Evolutionary conservation across 2,113 vertebrate species (phyloP).

Genomic region (Hoplias malabaricus): DNA sequence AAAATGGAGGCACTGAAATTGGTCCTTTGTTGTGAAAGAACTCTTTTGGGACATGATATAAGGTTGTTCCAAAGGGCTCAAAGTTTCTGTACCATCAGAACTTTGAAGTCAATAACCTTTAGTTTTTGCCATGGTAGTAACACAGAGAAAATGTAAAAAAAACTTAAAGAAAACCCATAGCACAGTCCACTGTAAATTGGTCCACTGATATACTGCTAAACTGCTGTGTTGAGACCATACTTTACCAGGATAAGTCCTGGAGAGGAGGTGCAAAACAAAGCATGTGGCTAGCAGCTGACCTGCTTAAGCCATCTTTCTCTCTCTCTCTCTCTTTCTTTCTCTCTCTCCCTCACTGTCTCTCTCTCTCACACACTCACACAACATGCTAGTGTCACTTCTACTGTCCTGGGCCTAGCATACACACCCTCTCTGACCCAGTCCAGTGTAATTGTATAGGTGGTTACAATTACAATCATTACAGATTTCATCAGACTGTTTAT

Average conservation of each 20-base stretch:
- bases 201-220: not conserved
- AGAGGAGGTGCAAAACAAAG: constrained; percentile 42
- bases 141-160: too few species aligned
- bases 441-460: constrained; percentile 79
- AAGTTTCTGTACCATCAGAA: too few species aligned
- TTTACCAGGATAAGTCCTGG: constrained; percentile 2
- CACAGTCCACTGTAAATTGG: not conserved
- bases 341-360: constrained; percentile 22
- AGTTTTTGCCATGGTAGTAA: too few species aligned
- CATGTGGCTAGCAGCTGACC: constrained; percentile 99
- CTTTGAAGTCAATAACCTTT: too few species aligned
- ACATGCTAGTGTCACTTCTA: constrained; percentile 37
- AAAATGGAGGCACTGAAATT: constrained; percentile 1
- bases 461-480: constrained; percentile 82
- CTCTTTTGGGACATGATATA: too few species aligned
- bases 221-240: constrained; percentile 65
- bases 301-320: constrained; percentile 71
- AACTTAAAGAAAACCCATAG: not conserved
- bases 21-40: too few species aligned
- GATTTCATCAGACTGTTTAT: constrained; percentile 79
- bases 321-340: constrained; percentile 38
- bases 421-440: constrained; percentile 54
- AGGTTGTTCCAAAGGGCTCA: too few species aligned
- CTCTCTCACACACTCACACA: constrained; percentile 38
- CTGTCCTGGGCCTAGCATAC: constrained; percentile 29